Evolutionary conservation across 1,140 invertebrate genomes (phyloP), one percentile per base, ranked within the genome.

Genomic region (Oppia nitens): DNA sequence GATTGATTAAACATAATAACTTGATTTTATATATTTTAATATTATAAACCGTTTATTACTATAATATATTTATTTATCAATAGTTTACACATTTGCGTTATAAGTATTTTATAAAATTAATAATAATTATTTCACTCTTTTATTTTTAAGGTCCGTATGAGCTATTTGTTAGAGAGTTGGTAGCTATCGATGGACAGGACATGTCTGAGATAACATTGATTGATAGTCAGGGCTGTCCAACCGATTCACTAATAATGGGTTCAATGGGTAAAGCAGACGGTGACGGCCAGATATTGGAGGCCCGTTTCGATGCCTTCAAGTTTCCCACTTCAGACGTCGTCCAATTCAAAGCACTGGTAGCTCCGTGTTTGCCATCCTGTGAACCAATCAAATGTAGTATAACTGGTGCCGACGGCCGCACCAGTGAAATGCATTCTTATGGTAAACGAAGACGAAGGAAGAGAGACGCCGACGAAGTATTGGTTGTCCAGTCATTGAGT

Each of bases 311-410:
- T 69, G 90, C 90, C 12, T 94, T 94, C 80, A 93, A 93, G 61
- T 94, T 94, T 76, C 89, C 89, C 0, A 89, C 87, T 14, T 91
- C 88, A 0, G 88, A 93, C 70, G 82, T 91, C 12, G 90, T 94
- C 0, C 89, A 93, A 72, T 94, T 94, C 80, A 80, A 87, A 52
- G 90, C 88, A 1, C 69, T 93, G 64, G 88, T 94, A 1, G 93
- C 88, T 9, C 90, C 90, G 0, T 93, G 90, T 67, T 85, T 93
- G 81, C 87, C 88, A 1, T 79, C 79, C 23, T 93, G 90, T 68
- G 86, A 90, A 70, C 88, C 90, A 0, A 64, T 63, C n/a, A 21
- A 32, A 26, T 64, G 47, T 57, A 17, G 21, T 47, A 28, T 55
- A 1, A 11, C 47, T n/a, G 57, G 26, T 51, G 45, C n/a, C 54